Evolutionary conservation across 1,140 invertebrate species (phyloP).

Genomic region (Halesus radiatus): DNA sequence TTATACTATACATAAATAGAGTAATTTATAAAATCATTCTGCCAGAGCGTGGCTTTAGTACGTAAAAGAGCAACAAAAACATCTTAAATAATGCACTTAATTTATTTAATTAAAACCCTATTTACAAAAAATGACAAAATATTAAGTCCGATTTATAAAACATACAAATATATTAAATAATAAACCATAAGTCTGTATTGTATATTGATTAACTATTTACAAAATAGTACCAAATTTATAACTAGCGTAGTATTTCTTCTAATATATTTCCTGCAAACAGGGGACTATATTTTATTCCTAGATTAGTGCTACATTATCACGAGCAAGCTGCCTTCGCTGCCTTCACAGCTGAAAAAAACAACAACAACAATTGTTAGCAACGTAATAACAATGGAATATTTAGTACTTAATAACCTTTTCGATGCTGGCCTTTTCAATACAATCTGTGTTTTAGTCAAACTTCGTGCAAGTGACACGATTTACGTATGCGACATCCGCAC

Average conservation of each 20-base stretch:
- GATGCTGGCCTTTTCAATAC: no score
- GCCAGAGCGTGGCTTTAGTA: no score
- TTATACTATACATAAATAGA: no score
- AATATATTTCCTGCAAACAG: background rate
- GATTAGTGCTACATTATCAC: conserved; percentile 60
- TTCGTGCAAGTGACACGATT: no score
- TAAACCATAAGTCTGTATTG: conserved; percentile 8
- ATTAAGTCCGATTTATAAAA: conserved; percentile 5
- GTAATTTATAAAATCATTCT: no score
- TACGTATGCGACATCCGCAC: no score
- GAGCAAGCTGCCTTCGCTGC: conserved; percentile 78
- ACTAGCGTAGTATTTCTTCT: conserved; percentile 2
- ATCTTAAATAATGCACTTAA: background rate
- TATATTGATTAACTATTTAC: conserved; percentile 1
- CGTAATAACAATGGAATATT: no score
- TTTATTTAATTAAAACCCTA: conserved; percentile 4
- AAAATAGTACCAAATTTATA: conserved; percentile 15
- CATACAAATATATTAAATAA: conserved; percentile 12
- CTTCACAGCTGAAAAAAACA: conserved; percentile 74
- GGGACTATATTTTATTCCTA: conserved; percentile 6
- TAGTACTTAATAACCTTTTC: no score
- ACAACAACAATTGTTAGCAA: no score
- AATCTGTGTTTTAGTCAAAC: no score
- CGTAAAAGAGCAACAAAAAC: background rate
- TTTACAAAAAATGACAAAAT: background rate